Base-by-base conservation (phyloP, 1,140 invertebrate species). In the Acromyrmex echinatior region DNA sequence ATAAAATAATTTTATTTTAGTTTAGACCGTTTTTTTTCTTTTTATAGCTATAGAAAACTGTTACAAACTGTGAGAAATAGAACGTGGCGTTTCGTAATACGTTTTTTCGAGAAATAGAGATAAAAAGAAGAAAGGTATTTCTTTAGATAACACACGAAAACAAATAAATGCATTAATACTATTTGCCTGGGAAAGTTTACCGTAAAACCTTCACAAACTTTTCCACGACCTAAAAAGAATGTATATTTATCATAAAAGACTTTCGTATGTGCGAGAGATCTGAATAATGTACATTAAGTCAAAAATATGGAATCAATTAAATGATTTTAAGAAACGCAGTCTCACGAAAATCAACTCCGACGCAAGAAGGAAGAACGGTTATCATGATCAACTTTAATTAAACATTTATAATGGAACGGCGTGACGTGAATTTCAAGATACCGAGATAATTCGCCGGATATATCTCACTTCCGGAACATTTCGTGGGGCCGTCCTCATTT, bases 391-490 rank as follows among this genome's bases (percentile, higher is more conserved):
- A 68, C 28, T 81, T 73, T 45, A 81, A 81, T 81, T 81, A 58
- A 81, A 73, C 39, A 60, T 56, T 60, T 71, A 9, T 73, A 81
- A 73, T 66, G 79, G 51, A 58, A 81, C 21, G 3, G 56, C 35
- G 66, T 4, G 35, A 73, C 79, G 35, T 25, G 21, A 39, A 56
- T 21, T 21, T 70, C 10, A 5, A 53, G 65, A 81, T 58, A 10
- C 5, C 12, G 66, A 45, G 51, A 81, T 81, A 71, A 58, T 9
- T 70, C n/a, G 16, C 51, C 65, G 49, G 51, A 81, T 81, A 73
- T 73, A 81, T 81, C 53, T 60, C 21, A 73, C 66, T 81, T 81
- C 79, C 66, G 66, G n/a, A 73, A n/a, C 21, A 16, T 81, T 81
- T 71, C 21, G 65, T 81, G 51, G 51, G n/a, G 4, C 0, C 21